Percentiles rank a stretch among this genome's conserved stretches.
Evolutionary conservation across 2,113 vertebrate genomes (phyloP).

Genomic region (Apaloderma vittatum): DNA sequence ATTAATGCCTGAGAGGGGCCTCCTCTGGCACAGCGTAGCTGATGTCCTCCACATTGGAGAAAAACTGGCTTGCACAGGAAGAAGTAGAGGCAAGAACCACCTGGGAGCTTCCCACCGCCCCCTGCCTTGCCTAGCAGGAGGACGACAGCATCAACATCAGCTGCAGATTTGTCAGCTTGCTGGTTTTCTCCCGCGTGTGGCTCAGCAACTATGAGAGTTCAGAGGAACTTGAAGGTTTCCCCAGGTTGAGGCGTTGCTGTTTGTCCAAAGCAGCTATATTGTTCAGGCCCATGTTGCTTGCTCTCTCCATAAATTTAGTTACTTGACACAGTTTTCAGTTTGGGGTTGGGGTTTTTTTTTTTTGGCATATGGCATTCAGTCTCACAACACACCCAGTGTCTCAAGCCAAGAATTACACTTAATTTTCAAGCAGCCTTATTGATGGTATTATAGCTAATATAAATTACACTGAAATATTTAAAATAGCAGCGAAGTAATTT

Average conservation of each 20-base stretch:
- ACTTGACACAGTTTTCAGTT: constrained; percentile 48
- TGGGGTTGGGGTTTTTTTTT: constrained; percentile 36
- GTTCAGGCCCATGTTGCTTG: neutral
- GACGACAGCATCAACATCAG: neutral
- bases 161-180: neutral
- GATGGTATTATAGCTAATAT: constrained; percentile 59
- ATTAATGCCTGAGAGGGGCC: neutral
- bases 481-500: constrained; percentile 42
- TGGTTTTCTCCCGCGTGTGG: neutral
- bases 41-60: accelerated
- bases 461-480: constrained; percentile 63
- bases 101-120: neutral
- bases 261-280: neutral
- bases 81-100: neutral
- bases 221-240: neutral
- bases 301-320: constrained; percentile 32
- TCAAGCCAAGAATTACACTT: constrained; percentile 71
- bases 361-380: constrained; percentile 59
- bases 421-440: constrained; percentile 60
- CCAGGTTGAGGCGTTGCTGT: neutral
- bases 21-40: neutral
- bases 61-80: neutral
- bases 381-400: constrained; percentile 36
- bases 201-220: neutral
- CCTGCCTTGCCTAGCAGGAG: neutral